phyloP scores from a whole-genome alignment of 1,140 invertebrate species.

The Macrosteles quadrilineatus region DNA sequence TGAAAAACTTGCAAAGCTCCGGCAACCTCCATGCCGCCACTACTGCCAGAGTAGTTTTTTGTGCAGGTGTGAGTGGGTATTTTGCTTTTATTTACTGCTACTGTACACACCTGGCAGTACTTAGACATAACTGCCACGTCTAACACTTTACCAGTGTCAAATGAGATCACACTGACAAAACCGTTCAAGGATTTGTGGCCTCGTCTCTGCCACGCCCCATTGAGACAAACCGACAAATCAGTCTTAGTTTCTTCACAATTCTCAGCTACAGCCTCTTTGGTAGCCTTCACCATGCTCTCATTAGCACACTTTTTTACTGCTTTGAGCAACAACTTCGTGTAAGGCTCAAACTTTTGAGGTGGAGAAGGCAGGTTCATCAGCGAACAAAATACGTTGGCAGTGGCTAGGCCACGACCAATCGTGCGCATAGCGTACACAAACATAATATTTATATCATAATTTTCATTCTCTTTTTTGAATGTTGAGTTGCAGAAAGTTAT shows the following conservation, averaged over 20 bases:
- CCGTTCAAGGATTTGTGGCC: slow-evolving; percentile 33
- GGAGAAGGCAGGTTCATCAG: slow-evolving; percentile 24
- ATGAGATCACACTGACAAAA: slow-evolving; percentile 1
- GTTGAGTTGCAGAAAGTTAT: not conserved
- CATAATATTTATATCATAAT: slow-evolving; percentile 11
- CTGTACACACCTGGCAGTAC: slow-evolving; percentile 11
- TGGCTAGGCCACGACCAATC: slow-evolving; percentile 7
- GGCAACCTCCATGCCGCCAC: slow-evolving; percentile 40
- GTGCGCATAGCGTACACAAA: slow-evolving; percentile 7
- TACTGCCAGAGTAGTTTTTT: slow-evolving; percentile 38
- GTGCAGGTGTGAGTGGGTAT: slow-evolving; percentile 30
- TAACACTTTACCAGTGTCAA: slow-evolving; percentile 25
- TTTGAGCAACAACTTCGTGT: slow-evolving; percentile 22
- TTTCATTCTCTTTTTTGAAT: not conserved
- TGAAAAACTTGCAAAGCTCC: slow-evolving; percentile 38
- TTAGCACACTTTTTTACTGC: slow-evolving; percentile 23
- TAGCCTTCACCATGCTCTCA: slow-evolving; percentile 29
- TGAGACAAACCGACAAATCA: slow-evolving; percentile 19
- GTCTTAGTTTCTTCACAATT: slow-evolving; percentile 29
- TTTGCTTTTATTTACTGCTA: not conserved
- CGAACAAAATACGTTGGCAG: slow-evolving; percentile 16
- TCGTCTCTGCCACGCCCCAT: slow-evolving; percentile 33
- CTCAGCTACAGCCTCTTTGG: slow-evolving; percentile 18
- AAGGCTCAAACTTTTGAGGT: slow-evolving; percentile 16
- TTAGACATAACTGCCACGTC: slow-evolving; percentile 19